phyloP scores from a whole-genome alignment of 2,888 invertebrate genomes.

The Teleogryllus oceanicus region DNA sequence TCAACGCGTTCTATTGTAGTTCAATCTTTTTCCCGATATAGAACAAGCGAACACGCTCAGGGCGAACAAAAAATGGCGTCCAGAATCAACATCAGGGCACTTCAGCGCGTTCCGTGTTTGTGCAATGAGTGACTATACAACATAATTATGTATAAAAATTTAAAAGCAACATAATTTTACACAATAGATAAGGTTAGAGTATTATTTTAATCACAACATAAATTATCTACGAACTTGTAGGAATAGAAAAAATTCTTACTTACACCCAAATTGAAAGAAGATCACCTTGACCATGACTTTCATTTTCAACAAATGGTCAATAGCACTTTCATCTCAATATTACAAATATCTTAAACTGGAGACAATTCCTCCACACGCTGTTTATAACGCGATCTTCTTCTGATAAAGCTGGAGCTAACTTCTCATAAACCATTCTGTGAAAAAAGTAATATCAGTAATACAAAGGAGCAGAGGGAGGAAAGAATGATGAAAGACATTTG shows the following conservation, averaged over 20 bases:
- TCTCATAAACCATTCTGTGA: slow-evolving; percentile 77
- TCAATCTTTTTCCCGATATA: slow-evolving; percentile 73
- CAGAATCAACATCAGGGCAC: slow-evolving; percentile 83
- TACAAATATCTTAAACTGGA: slow-evolving; percentile 95
- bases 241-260: slow-evolving; percentile 30
- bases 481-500: no score
- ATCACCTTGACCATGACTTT: slow-evolving; percentile 65
- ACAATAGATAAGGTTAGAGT: not conserved
- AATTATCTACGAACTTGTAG: not conserved
- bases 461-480: not conserved
- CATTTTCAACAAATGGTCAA: slow-evolving; percentile 82
- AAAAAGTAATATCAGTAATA: slow-evolving; percentile 20
- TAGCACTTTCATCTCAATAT: slow-evolving; percentile 86
- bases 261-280: slow-evolving; percentile 69
- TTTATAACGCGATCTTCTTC: slow-evolving; percentile 81
- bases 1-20: slow-evolving; percentile 45
- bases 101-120: slow-evolving; percentile 77
- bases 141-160: not conserved
- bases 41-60: slow-evolving; percentile 75
- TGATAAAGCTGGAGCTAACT: slow-evolving; percentile 77
- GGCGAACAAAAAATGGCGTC: slow-evolving; percentile 77
- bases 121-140: slow-evolving; percentile 58
- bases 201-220: not conserved
- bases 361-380: slow-evolving; percentile 85
- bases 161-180: not conserved